These are phyloP conservation scores for Corythornis leucogaster DNA, from an alignment of 2,797 vertebrate genomes.

Conservation along the genomic window DNA sequence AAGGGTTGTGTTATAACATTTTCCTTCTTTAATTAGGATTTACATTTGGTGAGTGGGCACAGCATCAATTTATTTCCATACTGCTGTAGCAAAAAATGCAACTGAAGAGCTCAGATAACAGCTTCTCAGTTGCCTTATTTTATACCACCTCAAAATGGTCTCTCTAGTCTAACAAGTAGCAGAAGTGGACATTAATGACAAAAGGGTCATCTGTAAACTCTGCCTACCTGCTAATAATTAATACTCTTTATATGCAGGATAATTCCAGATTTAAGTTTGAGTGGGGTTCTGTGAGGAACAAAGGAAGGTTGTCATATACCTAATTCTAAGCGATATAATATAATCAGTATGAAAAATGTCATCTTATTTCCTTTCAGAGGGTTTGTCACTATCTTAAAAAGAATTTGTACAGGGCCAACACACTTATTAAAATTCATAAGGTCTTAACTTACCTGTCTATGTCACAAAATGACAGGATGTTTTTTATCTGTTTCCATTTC, in stretches of 20 bases:
- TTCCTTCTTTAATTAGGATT: constrained; percentile 18
- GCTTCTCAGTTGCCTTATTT: not conserved
- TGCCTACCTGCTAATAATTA: not conserved
- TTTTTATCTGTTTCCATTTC: constrained; percentile 19
- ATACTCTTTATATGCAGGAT: not conserved
- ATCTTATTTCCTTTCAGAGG: constrained; percentile 33
- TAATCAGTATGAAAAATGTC: constrained; percentile 24
- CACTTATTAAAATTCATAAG: constrained; percentile 51
- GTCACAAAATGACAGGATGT: not conserved
- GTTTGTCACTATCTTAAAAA: constrained; percentile 47
- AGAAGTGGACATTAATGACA: not conserved
- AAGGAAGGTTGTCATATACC: not conserved
- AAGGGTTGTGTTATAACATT: constrained; percentile 9
- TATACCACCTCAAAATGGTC: not conserved
- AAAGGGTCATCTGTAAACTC: not conserved
- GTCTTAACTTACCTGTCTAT: constrained; percentile 41
- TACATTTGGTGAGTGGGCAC: constrained; percentile 16
- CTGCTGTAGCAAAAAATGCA: not conserved
- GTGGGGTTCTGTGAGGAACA: not conserved
- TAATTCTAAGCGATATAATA: constrained; percentile 12
- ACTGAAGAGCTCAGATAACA: not conserved
- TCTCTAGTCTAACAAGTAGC: not conserved
- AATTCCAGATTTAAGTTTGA: not conserved
- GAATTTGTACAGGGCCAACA: constrained; percentile 10
- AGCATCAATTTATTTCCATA: constrained; percentile 14